These are phyloP conservation scores for Drosophila burlai DNA, from an alignment of 1,140 invertebrate species.

Conservation along the genomic window DNA sequence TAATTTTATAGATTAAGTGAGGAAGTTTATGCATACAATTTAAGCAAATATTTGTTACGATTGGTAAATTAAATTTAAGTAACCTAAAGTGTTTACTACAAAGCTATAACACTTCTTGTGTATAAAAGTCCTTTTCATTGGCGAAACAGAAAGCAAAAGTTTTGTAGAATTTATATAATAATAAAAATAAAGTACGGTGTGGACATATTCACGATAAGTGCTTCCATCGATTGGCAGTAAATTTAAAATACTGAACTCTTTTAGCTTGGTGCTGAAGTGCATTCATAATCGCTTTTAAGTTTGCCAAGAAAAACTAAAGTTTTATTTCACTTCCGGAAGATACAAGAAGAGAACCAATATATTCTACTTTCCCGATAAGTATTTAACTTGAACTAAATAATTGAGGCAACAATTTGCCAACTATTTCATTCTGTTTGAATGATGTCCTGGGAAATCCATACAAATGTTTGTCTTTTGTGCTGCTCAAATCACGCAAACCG, in stretches of 20 bases:
- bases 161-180: background rate
- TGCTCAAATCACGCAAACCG: constrained; percentile 13
- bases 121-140: background rate
- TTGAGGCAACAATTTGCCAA: background rate
- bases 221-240: background rate
- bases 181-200: background rate
- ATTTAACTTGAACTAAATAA: constrained; percentile 5
- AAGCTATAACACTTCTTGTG: background rate
- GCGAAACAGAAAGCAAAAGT: background rate
- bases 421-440: constrained; percentile 10
- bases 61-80: background rate
- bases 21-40: background rate
- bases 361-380: background rate
- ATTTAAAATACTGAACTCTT: too few species aligned
- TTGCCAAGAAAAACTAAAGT: background rate
- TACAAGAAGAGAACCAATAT: background rate
- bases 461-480: constrained; percentile 17
- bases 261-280: background rate
- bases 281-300: background rate
- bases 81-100: too few species aligned
- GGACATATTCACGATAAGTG: background rate
- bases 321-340: background rate
- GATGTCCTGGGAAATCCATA: background rate
- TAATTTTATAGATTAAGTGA: background rate
- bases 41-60: background rate